Evolutionary conservation across 2,113 vertebrate genomes (phyloP), one percentile per base, ranked within the genome.

Genomic region (Acanthochromis polyacanthus): DNA sequence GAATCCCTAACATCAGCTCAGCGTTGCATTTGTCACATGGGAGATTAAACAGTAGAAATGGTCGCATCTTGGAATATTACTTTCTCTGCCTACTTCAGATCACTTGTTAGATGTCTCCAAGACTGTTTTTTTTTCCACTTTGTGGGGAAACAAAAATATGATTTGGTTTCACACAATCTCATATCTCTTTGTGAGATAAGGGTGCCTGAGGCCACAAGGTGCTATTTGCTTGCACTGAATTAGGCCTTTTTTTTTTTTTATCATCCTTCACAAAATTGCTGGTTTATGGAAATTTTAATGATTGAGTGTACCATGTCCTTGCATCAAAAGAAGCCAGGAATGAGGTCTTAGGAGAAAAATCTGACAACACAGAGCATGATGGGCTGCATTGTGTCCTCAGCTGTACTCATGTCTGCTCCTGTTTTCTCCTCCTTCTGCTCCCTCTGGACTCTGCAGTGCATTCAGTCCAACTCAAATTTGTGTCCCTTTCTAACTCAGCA

Each of bases 211-310:
- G 88, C 84, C 66, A 69, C 43, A 17, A 77, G 78, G 75, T 76
- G 50, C 71, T 60, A 48, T 86, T 80, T 73, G 75, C 78, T 55
- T 78, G 57, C 6, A 40, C 52, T 59, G 71, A 86, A 85, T 90
- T 71, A 83, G 67, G 85, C 60, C 81, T 60, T 88, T 89, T 25
- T 89, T 82, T 60, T 88, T 89, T 25, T 89, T 82, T 85, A 84
- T 80, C 78, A 84, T 80, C 76, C 25, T 38, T 46, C 45, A 32
- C 40, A 62, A 84, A 84, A 80, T 69, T 67, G 87, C 69, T 17
- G 71, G 50, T 79, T 84, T 79, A 82, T 89, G 82, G 70, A 85
- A 85, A 83, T 80, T 65, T 71, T 56, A 62, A 61, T 68, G 87
- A 83, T 66, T 52, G 87, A 82, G 53, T 46, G 66, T 73, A 71